Base-by-base conservation (phyloP, 2,888 invertebrate species). In the Nymphalis urticae region DNA sequence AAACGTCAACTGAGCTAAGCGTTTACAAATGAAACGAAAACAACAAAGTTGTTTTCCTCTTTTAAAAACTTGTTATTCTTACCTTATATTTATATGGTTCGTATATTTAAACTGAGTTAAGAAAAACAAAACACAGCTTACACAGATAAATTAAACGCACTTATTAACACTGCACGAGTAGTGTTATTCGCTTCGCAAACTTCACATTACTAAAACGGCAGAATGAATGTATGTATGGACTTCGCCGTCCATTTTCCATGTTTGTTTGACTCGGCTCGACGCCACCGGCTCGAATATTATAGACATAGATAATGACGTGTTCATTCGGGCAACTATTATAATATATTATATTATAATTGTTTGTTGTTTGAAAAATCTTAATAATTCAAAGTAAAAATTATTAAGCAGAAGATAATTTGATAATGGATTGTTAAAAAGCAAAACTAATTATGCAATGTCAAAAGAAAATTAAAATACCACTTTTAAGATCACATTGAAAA, bases 201-300 rank as follows among this genome's bases (percentile, higher is more conserved):
- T 27, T 56, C 56, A 56, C 56, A 42, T 42, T 42, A 42, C 42
- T 42, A 42, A 42, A 42, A 42, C 42, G 3, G 13, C 13, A 1
- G 42, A 42, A 42, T 56, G 56, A 56, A 56, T 56, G 56, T 32
- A n/a, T 53, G 53, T 32, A n/a, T 53, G 53, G 51, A 54, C 54
- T 56, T 5, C 0, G 9, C 8, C 5, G 50, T 21, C 21, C 8
- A 19, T 42, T 42, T 42, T 42, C 42, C 42, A 42, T 42, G 42
- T 42, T 42, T 42, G 13, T 3, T 42, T 42, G 42, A 42, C 42
- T 13, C 42, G 42, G 13, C 42, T 42, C 21, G 10, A 51, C 42
- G 10, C 42, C 42, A 42, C 42, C 42, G 42, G 13, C 42, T 13
- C 42, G 42, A 42, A 42, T 42, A 42, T 10, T 4, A 42, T 42